Conservation (phyloP, 2,888 invertebrate species). For the Leptinotarsa rubiginosa region DNA sequence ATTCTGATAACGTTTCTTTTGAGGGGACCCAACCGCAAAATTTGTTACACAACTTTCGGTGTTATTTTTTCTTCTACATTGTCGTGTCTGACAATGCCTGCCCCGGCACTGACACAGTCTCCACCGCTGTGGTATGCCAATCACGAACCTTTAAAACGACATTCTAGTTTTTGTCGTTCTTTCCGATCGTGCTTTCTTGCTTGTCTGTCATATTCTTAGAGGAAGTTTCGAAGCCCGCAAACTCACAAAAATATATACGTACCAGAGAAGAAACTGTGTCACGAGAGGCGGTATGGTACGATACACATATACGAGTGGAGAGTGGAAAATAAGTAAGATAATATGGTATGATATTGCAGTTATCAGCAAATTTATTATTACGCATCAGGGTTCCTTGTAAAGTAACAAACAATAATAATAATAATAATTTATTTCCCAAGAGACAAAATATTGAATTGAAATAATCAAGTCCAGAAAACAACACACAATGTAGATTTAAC, state of each 20-base stretch:
- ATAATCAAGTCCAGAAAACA: no score
- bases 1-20: no score
- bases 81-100: conserved; percentile 7
- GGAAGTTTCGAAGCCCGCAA: conserved; percentile 16
- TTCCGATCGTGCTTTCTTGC: conserved; percentile 44
- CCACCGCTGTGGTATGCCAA: conserved; percentile 46
- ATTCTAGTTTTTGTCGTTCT: conserved; percentile 51
- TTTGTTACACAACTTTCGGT: not conserved
- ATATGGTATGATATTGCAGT: no score
- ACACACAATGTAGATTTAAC: no score
- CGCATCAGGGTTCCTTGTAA: no score
- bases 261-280: conserved; percentile 33
- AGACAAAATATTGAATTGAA: no score
- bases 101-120: not conserved
- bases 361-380: no score
- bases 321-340: not conserved
- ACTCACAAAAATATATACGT: conserved; percentile 13
- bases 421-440: no score
- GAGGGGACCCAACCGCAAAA: not conserved
- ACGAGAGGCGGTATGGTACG: conserved; percentile 26
- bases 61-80: not conserved
- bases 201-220: conserved; percentile 43
- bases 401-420: no score
- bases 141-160: conserved; percentile 52
- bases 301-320: not conserved